Base-by-base conservation (phyloP, 2,797 vertebrate genomes). In the Otolemur crassicaudatus region DNA sequence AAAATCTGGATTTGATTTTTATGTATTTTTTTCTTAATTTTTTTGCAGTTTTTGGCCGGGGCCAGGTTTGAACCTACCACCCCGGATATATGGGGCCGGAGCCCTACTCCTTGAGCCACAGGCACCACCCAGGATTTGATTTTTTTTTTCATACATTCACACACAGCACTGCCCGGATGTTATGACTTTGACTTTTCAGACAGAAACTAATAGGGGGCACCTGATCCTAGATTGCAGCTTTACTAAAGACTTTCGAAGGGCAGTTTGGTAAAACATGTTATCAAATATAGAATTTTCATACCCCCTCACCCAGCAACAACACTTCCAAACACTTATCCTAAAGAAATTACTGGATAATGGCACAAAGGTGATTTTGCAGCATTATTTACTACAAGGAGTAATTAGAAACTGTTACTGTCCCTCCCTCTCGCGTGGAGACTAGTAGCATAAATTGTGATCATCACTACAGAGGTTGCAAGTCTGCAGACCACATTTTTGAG, bases 271-370 rank as follows among this genome's bases (percentile, higher is more conserved):
- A 92, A 83, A 92, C 65, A 49, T 22, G 19, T 60, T 60, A 88
- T 34, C 23, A 8, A 93, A 92, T 16, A 63, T 77, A 86, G 79
- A 90, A 83, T 81, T 92, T 81, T 77, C 29, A 49, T 8, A 72
- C 2, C 23, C 60, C 23, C 83, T 89, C 29, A 60, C 11, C 3
- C 2, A 81, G 79, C 58, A 81, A 34, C 7, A 4, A 29, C 43
- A 65, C 82, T 82, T 90, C 37, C 20, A 92, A 92, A 91, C 93
- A 17, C 49, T 17, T 82, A 60, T 53, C 23, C 72, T 89, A 60
- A 70, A 92, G 34, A 72, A 93, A 90, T 90, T 19, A 43, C 10
- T 37, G 65, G 76, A 27, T 80, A 76, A 49, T 14, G 13, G 19
- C 37, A 10, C 46, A 65, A 88, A 81, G 60, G 56, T 84, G 87